These are phyloP conservation scores for Pangasius djambal DNA, from an alignment of 2,797 vertebrate species.

Conservation along the genomic window DNA sequence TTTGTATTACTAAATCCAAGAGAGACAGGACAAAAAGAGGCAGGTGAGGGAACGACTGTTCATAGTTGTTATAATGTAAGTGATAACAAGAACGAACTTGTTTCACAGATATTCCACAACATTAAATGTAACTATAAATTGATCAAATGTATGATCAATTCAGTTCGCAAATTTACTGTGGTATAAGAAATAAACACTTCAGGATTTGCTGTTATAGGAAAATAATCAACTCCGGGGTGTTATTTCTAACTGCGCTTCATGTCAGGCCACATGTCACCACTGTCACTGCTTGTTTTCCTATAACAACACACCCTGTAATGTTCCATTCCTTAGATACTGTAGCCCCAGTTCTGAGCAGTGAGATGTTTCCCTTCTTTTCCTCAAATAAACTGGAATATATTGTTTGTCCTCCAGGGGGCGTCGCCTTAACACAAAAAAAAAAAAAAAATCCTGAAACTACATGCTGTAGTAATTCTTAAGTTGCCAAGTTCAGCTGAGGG, in stretches of 20 bases:
- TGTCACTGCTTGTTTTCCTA: not conserved
- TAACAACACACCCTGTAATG: not conserved
- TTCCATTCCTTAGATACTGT: not conserved
- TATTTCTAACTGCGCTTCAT: not conserved
- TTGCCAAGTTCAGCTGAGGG: not conserved
- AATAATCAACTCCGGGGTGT: not conserved
- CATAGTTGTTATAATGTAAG: not conserved
- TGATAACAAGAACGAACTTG: not conserved
- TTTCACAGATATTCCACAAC: not conserved
- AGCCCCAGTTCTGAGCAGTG: not conserved
- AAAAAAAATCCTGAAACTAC: not conserved
- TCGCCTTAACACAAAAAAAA: not conserved
- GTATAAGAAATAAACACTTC: not conserved
- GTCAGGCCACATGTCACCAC: not conserved
- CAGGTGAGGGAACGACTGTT: not conserved
- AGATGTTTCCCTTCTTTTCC: not conserved
- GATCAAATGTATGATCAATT: not conserved
- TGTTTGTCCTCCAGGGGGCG: slow-evolving; percentile 40
- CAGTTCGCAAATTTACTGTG: not conserved
- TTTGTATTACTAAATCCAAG: not conserved
- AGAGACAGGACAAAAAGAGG: not conserved
- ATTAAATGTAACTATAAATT: not conserved
- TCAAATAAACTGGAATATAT: not conserved
- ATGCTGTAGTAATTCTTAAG: not conserved
- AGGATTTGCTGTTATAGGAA: not conserved